These are phyloP conservation scores for Neoarius graeffei DNA, from an alignment of 2,113 vertebrate species.

Conservation along the genomic window DNA sequence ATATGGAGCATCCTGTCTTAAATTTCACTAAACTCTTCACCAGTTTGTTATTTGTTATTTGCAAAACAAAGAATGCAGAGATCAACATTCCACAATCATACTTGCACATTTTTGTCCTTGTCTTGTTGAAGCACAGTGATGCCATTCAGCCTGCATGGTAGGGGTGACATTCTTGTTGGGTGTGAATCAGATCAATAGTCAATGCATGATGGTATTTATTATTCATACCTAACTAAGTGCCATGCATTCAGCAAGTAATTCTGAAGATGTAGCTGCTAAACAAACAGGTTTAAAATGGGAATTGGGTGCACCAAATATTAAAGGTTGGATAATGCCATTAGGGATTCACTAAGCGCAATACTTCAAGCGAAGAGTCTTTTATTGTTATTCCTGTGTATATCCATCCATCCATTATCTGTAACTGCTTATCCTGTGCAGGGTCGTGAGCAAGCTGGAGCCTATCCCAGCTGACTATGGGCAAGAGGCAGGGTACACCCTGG, in stretches of 20 bases:
- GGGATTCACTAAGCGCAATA: background rate
- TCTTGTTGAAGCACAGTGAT: slow-evolving; percentile 44
- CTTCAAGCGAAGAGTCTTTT: background rate
- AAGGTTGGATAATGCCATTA: no score
- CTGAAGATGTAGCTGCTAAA: background rate
- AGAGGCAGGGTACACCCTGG: no score
- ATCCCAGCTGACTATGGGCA: no score
- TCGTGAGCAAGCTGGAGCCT: no score
- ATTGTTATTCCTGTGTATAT: background rate
- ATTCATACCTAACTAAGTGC: slow-evolving; percentile 10
- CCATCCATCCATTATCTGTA: no score
- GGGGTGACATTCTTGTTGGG: slow-evolving; percentile 50
- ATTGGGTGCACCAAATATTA: background rate
- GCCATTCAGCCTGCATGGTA: slow-evolving; percentile 46
- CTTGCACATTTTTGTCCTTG: slow-evolving; percentile 20
- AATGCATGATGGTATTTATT: slow-evolving; percentile 55
- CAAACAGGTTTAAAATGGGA: background rate
- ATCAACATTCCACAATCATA: slow-evolving; percentile 24
- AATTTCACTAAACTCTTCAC: background rate
- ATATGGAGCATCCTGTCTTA: background rate
- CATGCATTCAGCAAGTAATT: background rate
- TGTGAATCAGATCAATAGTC: slow-evolving; percentile 46
- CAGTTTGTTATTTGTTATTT: background rate
- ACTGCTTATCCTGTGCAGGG: no score
- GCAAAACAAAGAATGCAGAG: slow-evolving; percentile 2